These are phyloP conservation scores for Ciconia nigra DNA, from an alignment of 2,797 vertebrate species.

Conservation along the genomic window DNA sequence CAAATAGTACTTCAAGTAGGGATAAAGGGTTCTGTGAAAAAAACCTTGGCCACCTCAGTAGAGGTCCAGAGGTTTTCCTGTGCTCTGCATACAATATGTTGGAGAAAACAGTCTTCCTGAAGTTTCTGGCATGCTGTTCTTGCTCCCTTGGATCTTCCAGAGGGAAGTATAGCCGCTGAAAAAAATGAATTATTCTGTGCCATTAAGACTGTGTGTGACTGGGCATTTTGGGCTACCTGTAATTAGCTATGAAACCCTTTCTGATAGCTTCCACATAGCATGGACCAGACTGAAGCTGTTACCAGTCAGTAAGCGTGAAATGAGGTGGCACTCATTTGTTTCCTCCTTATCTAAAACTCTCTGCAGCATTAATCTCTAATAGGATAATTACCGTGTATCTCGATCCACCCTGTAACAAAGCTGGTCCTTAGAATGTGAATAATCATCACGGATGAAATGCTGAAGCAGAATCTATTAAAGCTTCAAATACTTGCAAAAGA, in stretches of 20 bases:
- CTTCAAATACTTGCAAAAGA: not conserved
- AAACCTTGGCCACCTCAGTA: not conserved
- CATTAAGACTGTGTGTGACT: not conserved
- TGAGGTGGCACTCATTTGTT: not conserved
- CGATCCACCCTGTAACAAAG: not conserved
- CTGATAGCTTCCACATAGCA: not conserved
- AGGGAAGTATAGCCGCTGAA: not conserved
- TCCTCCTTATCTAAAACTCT: not conserved
- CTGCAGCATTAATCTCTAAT: not conserved
- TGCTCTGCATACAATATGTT: not conserved
- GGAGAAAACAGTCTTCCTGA: not conserved
- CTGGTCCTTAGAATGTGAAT: not conserved
- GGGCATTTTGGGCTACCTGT: not conserved
- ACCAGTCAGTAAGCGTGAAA: not conserved
- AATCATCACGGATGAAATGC: not conserved
- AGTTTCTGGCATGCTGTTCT: not conserved
- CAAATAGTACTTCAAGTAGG: not conserved
- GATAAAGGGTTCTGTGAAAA: not conserved
- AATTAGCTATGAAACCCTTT: not conserved
- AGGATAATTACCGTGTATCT: not conserved
- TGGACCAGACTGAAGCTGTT: not conserved
- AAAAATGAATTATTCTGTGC: not conserved
- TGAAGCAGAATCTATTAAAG: not conserved
- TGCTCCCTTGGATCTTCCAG: not conserved
- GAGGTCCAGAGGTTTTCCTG: not conserved